Evolutionary conservation across 2,113 vertebrate genomes (phyloP).

Genomic region (Sterrhoptilus dennistouni): DNA sequence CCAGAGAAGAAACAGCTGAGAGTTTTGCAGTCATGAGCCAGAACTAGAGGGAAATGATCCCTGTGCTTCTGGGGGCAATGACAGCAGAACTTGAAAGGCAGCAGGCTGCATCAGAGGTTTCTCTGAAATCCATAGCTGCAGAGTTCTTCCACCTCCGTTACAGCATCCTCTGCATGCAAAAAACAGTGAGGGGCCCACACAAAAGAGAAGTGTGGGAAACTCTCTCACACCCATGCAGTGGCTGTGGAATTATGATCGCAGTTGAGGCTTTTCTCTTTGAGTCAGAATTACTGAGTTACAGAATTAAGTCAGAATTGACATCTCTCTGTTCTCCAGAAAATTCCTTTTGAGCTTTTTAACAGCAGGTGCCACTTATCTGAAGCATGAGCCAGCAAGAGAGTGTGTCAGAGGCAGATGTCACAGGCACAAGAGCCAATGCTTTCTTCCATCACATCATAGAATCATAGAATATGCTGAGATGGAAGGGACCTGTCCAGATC

Average conservation of each 20-base stretch:
- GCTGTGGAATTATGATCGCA: neutral
- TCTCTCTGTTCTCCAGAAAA: neutral
- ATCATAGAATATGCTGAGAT: neutral
- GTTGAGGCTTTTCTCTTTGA: neutral
- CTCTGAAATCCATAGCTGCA: neutral
- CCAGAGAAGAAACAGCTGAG: neutral
- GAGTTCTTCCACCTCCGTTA: neutral
- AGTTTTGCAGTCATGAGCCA: accelerated
- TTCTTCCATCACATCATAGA: neutral
- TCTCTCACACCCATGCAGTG: neutral
- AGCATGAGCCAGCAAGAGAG: neutral
- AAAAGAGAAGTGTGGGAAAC: neutral
- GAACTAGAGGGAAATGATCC: neutral
- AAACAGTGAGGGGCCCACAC: neutral
- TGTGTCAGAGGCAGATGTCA: neutral
- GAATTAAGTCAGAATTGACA: neutral
- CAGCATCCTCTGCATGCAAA: neutral
- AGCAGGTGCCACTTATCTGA: neutral
- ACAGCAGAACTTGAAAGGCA: neutral
- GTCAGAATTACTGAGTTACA: too few species aligned
- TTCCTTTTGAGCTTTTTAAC: neutral
- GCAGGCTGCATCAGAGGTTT: neutral
- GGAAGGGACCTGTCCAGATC: neutral
- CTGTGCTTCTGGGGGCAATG: neutral
- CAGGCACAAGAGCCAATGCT: neutral